Evolutionary conservation across 2,888 invertebrate genomes (phyloP).

Genomic region (Philereme vetulata): DNA sequence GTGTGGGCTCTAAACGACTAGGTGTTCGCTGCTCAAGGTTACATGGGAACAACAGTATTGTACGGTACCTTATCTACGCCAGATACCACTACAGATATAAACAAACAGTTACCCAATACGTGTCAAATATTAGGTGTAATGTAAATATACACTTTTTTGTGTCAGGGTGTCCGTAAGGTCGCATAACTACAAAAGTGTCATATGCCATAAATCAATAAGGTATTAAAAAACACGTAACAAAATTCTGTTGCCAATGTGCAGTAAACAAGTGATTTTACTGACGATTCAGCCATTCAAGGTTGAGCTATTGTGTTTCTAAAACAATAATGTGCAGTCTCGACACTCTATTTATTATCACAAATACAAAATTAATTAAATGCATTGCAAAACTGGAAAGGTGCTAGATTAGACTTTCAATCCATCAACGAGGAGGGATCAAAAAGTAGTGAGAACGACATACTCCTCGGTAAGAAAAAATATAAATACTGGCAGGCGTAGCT

Average conservation of each 20-base stretch:
- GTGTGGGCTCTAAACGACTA: constrained; percentile 54
- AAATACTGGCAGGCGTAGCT: too few species aligned
- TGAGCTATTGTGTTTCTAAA: constrained; percentile 46
- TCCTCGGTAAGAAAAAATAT: too few species aligned
- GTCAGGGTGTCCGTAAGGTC: constrained; percentile 41
- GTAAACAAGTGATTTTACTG: constrained; percentile 47
- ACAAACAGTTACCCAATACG: constrained; percentile 40
- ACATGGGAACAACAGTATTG: constrained; percentile 43
- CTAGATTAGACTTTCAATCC: constrained; percentile 4
- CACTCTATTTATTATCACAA: constrained; percentile 29
- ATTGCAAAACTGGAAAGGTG: constrained; percentile 14
- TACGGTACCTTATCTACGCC: constrained; percentile 53
- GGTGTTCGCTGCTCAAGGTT: constrained; percentile 64
- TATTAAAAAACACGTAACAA: constrained; percentile 37
- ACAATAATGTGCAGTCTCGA: constrained; percentile 34
- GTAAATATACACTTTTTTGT: constrained; percentile 41
- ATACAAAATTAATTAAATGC: constrained; percentile 20
- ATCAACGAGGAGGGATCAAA: too few species aligned
- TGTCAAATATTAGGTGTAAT: constrained; percentile 41
- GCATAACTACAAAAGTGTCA: constrained; percentile 27
- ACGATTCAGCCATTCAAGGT: constrained; percentile 55
- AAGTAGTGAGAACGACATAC: too few species aligned
- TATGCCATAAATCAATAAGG: constrained; percentile 26
- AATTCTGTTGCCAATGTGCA: constrained; percentile 44
- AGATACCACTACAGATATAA: constrained; percentile 42